Conservation (phyloP, 2,888 invertebrate genomes). For the Calameuta filiformis region DNA sequence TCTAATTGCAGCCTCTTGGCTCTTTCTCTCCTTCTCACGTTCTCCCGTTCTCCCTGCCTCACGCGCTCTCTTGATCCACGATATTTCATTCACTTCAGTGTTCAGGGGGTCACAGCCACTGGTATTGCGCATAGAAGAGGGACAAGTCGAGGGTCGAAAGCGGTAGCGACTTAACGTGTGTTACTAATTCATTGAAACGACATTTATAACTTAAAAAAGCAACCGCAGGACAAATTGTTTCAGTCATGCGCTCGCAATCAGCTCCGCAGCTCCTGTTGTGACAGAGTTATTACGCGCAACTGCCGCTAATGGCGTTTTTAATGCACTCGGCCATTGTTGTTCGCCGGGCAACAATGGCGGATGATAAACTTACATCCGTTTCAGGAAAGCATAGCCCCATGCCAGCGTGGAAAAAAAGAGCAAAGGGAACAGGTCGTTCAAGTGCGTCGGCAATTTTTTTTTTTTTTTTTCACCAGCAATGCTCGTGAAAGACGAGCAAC, state of each 20-base stretch:
- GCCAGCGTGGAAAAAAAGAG: constrained; percentile 38
- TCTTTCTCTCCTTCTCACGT: constrained; percentile 12
- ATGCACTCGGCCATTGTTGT: constrained; percentile 3
- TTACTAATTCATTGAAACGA: constrained; percentile 19
- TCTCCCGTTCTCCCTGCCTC: constrained; percentile 11
- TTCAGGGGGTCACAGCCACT: not conserved
- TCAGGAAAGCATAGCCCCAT: constrained; percentile 30
- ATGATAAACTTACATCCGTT: constrained; percentile 38
- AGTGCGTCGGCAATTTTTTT: no score
- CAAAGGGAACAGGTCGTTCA: constrained; percentile 5
- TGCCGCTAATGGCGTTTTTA: constrained; percentile 18
- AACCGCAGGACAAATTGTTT: constrained; percentile 22
- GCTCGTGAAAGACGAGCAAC: not conserved
- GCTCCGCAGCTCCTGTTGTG: constrained; percentile 8
- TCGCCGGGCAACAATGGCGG: not conserved
- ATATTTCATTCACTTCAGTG: not conserved
- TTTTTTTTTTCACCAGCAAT: not conserved
- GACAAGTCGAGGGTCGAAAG: not conserved
- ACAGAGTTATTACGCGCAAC: constrained; percentile 15
- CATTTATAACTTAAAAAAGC: constrained; percentile 24
- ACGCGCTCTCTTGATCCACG: not conserved
- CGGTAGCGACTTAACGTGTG: constrained; percentile 4
- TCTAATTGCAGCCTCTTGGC: constrained; percentile 44
- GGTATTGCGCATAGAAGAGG: not conserved
- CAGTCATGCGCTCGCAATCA: constrained; percentile 22